Percentiles rank a stretch among this genome's conserved stretches.
Evolutionary conservation across 2,797 vertebrate species (phyloP).

Genomic region (Sebastes taczanowskii): DNA sequence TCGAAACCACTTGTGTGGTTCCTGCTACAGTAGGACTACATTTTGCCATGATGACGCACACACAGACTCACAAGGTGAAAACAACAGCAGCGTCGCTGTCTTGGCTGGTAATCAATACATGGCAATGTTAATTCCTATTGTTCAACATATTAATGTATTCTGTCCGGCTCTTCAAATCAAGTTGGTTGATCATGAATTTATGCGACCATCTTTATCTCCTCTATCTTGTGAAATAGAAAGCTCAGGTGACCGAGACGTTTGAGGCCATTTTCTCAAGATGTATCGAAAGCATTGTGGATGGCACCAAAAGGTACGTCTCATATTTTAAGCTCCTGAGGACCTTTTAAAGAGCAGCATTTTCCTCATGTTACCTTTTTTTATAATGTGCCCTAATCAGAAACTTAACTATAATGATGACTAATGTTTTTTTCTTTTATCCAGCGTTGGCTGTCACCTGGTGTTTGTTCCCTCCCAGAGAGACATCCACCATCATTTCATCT

Average conservation of each 20-base stretch:
- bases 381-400: neutral
- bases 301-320: conserved; percentile 85
- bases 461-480: conserved; percentile 86
- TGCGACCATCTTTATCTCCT: neutral
- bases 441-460: conserved; percentile 88
- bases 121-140: neutral
- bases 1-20: no score
- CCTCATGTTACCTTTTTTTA: neutral
- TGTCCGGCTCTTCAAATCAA: neutral
- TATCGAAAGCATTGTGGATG: conserved; percentile 88
- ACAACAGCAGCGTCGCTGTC: no score
- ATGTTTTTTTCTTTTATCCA: conserved; percentile 43
- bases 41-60: no score
- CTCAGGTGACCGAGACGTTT: conserved; percentile 86
- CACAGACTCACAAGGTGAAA: no score
- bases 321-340: neutral
- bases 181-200: neutral
- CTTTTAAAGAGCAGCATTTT: neutral
- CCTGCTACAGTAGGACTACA: no score
- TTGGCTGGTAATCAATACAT: neutral
- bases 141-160: neutral
- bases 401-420: rapidly evolving
- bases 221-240: conserved; percentile 71
- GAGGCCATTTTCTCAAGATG: conserved; percentile 88
- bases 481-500: no score